A percentile compares a stretch with the other conserved stretches of the same genome.
Evolutionary conservation across 1,140 invertebrate genomes (phyloP).

Genomic region (Coboldia fuscipes): DNA sequence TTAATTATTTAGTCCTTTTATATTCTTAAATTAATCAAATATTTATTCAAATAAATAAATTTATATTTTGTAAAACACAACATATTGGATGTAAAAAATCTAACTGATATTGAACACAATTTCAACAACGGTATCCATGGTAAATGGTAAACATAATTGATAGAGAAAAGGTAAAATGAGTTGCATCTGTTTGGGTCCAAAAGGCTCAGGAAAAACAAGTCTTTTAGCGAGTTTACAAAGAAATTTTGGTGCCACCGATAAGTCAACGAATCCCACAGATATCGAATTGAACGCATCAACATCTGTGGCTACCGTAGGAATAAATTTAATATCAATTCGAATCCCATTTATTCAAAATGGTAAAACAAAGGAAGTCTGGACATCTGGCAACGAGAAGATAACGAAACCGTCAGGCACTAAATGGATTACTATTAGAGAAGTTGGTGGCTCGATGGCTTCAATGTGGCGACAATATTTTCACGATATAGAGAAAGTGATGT

Average conservation of each 20-base stretch:
- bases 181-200: conserved; percentile 51
- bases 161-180: too few species aligned
- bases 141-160: too few species aligned
- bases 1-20: too few species aligned
- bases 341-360: conserved; percentile 27
- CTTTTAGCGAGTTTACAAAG: conserved; percentile 49
- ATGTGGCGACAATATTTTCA: conserved; percentile 51
- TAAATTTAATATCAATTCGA: conserved; percentile 42
- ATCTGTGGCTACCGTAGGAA: conserved; percentile 57
- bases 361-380: too few species aligned
- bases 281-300: too few species aligned
- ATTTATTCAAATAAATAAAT: too few species aligned
- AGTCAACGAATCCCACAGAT: conserved; percentile 42
- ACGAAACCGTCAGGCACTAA: conserved; percentile 4
- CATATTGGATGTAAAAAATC: too few species aligned
- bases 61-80: too few species aligned
- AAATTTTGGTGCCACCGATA: conserved; percentile 38
- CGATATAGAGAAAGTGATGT: conserved; percentile 45
- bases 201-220: conserved; percentile 60
- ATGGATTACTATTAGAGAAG: conserved; percentile 26
- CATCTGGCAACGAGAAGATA: conserved; percentile 6
- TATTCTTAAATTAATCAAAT: too few species aligned
- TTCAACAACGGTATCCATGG: too few species aligned
- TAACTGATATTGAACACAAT: too few species aligned
- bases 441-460: conserved; percentile 57